Percentiles rank a stretch among this genome's conserved stretches.
phyloP scores from a whole-genome alignment of 2,113 vertebrate species.

The Opisthocomus hoazin region DNA sequence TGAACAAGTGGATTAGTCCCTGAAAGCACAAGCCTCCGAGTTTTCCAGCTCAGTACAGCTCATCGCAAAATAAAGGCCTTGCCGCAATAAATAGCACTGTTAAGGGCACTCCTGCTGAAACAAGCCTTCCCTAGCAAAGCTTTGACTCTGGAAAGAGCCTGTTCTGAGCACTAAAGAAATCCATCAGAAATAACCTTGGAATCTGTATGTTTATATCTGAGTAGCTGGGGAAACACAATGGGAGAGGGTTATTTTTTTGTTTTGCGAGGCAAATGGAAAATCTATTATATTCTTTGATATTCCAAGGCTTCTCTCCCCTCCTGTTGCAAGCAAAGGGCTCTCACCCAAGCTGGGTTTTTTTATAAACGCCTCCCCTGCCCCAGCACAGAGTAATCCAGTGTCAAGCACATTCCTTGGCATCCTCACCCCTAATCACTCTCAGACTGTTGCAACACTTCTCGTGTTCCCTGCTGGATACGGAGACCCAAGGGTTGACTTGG shows the following conservation, averaged over 20 bases:
- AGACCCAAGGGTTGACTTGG: not conserved
- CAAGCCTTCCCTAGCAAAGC: not conserved
- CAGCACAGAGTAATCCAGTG: constrained; percentile 18
- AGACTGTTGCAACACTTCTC: constrained; percentile 11
- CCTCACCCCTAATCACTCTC: constrained; percentile 16
- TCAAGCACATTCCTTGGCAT: constrained; percentile 29
- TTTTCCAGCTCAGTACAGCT: constrained; percentile 28
- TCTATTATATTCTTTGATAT: not conserved
- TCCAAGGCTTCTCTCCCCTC: not conserved
- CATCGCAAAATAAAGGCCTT: not conserved
- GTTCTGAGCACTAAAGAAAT: constrained; percentile 22
- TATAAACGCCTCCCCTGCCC: constrained; percentile 37
- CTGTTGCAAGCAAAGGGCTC: constrained; percentile 41
- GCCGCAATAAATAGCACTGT: not conserved
- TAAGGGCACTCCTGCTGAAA: constrained; percentile 15
- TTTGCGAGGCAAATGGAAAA: constrained; percentile 3
- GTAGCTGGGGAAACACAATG: constrained; percentile 45
- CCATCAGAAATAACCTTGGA: constrained; percentile 39
- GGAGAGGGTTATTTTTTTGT: not conserved
- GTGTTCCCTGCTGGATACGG: not conserved
- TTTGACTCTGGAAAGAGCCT: not conserved
- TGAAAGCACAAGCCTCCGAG: not conserved
- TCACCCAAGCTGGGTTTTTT: constrained; percentile 30
- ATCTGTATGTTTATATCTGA: constrained; percentile 26
- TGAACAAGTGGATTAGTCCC: constrained; percentile 37